Conservation (phyloP, 2,797 vertebrate genomes). For the Xerus rutilus region DNA sequence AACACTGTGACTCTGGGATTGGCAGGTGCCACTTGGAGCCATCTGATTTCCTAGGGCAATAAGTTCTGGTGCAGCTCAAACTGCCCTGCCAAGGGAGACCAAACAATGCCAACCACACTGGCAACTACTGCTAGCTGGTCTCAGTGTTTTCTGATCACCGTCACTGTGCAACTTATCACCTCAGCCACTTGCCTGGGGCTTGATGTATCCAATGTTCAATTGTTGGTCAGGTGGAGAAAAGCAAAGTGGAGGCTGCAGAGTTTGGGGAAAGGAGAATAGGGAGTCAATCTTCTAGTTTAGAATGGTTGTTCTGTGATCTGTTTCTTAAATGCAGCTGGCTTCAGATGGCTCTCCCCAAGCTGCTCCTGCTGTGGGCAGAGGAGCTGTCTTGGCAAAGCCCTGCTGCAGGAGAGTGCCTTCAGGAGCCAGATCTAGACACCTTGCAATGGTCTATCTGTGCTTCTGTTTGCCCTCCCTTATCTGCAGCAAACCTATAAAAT, state of each 20-base stretch:
- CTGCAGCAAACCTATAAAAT: background rate
- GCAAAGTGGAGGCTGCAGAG: too few relatives aligned
- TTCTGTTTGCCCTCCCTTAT: background rate
- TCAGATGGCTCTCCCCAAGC: background rate
- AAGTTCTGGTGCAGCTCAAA: background rate
- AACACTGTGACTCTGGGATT: background rate
- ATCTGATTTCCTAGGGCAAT: background rate
- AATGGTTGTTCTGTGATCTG: accelerated
- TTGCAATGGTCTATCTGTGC: background rate
- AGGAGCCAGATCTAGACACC: background rate
- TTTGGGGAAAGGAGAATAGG: background rate
- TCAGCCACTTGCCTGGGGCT: background rate
- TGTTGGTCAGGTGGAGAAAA: background rate
- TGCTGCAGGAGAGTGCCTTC: background rate
- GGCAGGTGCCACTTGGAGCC: background rate
- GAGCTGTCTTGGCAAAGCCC: background rate
- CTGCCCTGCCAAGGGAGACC: slow-evolving; percentile 64
- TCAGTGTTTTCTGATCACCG: slow-evolving; percentile 59
- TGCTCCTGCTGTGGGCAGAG: background rate
- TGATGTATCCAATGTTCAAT: background rate
- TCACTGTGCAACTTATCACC: slow-evolving; percentile 27
- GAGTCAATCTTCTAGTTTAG: background rate
- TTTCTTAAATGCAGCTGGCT: slow-evolving; percentile 27
- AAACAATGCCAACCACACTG: slow-evolving; percentile 52
- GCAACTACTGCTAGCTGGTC: slow-evolving; percentile 33